Base-by-base conservation (phyloP, 2,113 vertebrate genomes). In the Calyptomena viridis region DNA sequence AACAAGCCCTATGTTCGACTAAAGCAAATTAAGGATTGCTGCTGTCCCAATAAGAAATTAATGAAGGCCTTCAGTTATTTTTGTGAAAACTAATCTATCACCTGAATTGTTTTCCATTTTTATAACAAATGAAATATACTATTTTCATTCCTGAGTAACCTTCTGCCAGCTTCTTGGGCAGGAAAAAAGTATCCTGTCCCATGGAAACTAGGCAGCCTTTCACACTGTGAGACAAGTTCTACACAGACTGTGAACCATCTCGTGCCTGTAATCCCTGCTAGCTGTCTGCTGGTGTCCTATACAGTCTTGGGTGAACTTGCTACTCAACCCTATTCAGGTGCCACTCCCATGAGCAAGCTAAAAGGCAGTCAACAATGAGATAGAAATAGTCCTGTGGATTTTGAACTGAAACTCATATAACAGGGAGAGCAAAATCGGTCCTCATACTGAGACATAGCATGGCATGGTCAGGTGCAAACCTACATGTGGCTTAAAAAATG, bases 391-490 rank as follows among this genome's bases (percentile, higher is more conserved):
- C 74, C 72, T 81, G 67, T 77, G 62, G 78, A 73, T 94, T 92
- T 84, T 95, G 84, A 69, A 87, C 69, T 33, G 60, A 92, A 95
- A 89, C 31, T 68, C 78, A 12, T 46, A 39, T 5, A 87, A 74
- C 9, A 90, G 30, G 49, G 49, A 62, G 72, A 39, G 44, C 69
- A 94, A 90, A 94, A 40, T 1, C 27, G 84, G 74, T 63, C 68
- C 68, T 96, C 46, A 35, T 59, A 92, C 46, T 30, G 55, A 87
- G 80, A 55, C n/a, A n/a, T n/a, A n/a, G n/a, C n/a, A n/a, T n/a
- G n/a, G n/a, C n/a, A n/a, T 12, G 55, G 84, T 63, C 64, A 85
- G 71, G 59, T 95, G 85, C 96, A 94, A 95, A 68, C 30, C 14
- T 44, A 72, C 22, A 67, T 84, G 50, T 52, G 71, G 63, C 64